These are phyloP conservation scores for Xiphorhynchus elegans DNA, from an alignment of 2,113 vertebrate genomes.

Conservation along the genomic window DNA sequence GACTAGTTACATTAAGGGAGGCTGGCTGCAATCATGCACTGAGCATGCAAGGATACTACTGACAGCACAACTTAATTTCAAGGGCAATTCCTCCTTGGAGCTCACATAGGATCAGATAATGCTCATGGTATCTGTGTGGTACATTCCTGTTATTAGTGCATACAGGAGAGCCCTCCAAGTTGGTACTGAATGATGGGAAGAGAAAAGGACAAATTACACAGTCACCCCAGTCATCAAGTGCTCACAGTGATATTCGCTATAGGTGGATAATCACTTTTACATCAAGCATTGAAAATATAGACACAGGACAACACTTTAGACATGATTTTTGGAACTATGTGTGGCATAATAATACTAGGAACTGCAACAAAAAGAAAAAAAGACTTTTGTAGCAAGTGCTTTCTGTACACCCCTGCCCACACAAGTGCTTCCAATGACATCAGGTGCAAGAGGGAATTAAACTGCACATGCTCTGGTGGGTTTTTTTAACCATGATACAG, in stretches of 20 bases:
- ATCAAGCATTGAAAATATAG: background rate
- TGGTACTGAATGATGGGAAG: background rate
- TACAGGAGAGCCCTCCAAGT: background rate
- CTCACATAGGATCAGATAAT: background rate
- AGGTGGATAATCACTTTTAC: background rate
- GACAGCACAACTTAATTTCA: background rate
- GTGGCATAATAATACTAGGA: background rate
- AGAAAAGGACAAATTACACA: background rate
- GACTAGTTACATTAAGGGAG: background rate
- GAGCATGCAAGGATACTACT: background rate
- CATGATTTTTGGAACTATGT: background rate
- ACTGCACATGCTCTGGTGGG: background rate
- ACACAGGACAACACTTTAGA: background rate
- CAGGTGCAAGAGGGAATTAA: background rate
- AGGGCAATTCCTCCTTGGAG: background rate
- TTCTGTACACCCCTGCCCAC: background rate
- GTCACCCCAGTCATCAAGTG: background rate
- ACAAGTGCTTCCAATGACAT: background rate
- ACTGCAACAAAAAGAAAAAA: background rate
- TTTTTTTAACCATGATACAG: background rate
- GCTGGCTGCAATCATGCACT: background rate
- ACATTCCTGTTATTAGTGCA: background rate
- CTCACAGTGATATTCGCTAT: background rate
- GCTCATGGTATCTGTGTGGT: background rate
- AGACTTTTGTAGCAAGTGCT: background rate